Percentiles rank a stretch among this genome's conserved stretches.
phyloP scores from a whole-genome alignment of 2,797 vertebrate species.

The Antennarius maculatus region DNA sequence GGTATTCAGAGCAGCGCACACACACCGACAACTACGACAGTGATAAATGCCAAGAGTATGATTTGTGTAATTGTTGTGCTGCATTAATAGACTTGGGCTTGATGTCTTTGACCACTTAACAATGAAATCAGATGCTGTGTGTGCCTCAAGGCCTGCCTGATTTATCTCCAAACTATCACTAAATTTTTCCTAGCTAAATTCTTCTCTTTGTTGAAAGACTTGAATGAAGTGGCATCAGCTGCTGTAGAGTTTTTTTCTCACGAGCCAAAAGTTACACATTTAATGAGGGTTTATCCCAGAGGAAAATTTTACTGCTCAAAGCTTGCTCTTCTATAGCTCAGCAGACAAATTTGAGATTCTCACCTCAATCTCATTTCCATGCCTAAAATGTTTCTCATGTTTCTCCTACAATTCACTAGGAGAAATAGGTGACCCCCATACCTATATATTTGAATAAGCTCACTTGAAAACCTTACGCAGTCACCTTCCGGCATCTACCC shows the following conservation, averaged over 20 bases:
- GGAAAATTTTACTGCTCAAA: too few relatives aligned
- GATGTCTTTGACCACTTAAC: slow-evolving; percentile 16
- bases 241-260: not conserved
- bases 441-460: too few relatives aligned
- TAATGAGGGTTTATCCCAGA: too few relatives aligned
- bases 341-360: too few relatives aligned
- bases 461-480: too few relatives aligned
- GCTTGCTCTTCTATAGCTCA: too few relatives aligned
- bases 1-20: slow-evolving; percentile 42
- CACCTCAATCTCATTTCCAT: too few relatives aligned
- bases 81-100: slow-evolving; percentile 39
- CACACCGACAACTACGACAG: slow-evolving; percentile 49
- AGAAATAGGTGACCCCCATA: too few relatives aligned
- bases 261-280: too few relatives aligned
- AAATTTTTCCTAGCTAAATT: not conserved
- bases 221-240: not conserved
- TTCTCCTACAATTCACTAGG: too few relatives aligned
- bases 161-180: not conserved
- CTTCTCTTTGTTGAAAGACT: not conserved
- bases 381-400: too few relatives aligned
- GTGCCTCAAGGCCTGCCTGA: not conserved
- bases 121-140: slow-evolving; percentile 10
- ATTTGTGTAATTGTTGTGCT: slow-evolving; percentile 51
- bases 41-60: slow-evolving; percentile 61
- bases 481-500: too few relatives aligned